phyloP scores from a whole-genome alignment of 2,113 vertebrate genomes.

The Callipepla californica region DNA sequence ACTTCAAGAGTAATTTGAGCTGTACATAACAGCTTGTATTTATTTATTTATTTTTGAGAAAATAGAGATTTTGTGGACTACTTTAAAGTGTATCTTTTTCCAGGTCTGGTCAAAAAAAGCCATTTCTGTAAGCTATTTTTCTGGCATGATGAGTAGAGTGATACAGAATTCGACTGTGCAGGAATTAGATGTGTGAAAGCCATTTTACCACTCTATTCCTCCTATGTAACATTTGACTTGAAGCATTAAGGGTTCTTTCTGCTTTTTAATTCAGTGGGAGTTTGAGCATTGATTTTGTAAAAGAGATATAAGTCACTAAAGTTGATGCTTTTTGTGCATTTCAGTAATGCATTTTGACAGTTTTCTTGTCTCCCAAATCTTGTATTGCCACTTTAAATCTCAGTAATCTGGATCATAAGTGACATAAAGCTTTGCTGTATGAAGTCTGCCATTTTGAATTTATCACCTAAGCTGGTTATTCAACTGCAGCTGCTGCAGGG shows the following conservation, averaged over 20 bases:
- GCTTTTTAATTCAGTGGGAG: neutral
- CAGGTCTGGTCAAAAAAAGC: neutral
- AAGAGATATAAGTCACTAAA: constrained; percentile 11
- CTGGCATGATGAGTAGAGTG: neutral
- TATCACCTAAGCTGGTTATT: neutral
- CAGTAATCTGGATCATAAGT: constrained; percentile 1
- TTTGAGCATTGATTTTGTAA: constrained; percentile 11
- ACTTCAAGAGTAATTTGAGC: neutral
- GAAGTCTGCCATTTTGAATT: constrained; percentile 61
- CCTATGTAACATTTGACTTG: constrained; percentile 13
- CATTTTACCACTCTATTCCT: neutral
- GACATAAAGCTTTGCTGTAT: constrained; percentile 48
- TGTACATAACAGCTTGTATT: fast-evolving
- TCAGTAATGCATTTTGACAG: constrained; percentile 37
- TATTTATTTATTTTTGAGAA: neutral
- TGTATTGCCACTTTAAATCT: constrained; percentile 55
- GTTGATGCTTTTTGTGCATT: neutral
- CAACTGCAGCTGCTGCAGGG: constrained; percentile 9
- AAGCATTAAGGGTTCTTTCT: neutral
- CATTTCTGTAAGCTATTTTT: neutral
- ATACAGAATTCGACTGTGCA: neutral
- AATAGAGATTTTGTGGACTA: neutral
- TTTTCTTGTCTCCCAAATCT: constrained; percentile 41
- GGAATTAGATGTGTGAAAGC: neutral
- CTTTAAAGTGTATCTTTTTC: neutral